Evolutionary conservation across 2,797 vertebrate species (phyloP), one percentile per base, ranked within the genome.

Genomic region (Pipistrellus pygmaeus): DNA sequence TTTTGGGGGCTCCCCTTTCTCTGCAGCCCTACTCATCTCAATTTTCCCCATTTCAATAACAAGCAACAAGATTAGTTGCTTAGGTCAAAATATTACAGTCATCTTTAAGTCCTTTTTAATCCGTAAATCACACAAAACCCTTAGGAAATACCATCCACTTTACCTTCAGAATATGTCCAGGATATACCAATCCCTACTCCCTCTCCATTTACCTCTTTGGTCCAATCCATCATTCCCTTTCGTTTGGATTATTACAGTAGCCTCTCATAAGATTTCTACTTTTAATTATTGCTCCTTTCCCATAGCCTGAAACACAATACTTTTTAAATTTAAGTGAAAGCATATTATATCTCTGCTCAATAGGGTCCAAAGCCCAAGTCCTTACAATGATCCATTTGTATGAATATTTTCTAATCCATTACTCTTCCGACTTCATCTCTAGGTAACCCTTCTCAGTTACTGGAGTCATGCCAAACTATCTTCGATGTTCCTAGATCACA

Each of bases 101-200:
- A 23, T 76, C 12, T 75, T 44, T 78, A 18, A 72, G 48, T 84
- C 1, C 2, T 68, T 85, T 73, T 64, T 73, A 2, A 15, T 73
- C 1, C 18, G 57, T 25, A n/a, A 18, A 23, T n/a, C 3, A 5
- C 2, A 14, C 27, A 3, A n/a, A 32, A 17, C 15, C 4, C 23
- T 51, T 90, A 46, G 25, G 7, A 82, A 21, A 73, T 75, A 1
- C 11, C 9, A 12, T 38, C 21, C 17, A 48, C 20, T n/a, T 9
- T 82, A 69, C 1, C 5, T 17, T 46, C 9, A 57, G 11, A 32
- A 30, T n/a, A 35, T 60, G 3, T 15, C 3, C 0, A 78, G 35
- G 23, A 41, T 82, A 5, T 35, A 38, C 17, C 2, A 23, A 27
- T 35, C 12, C 1, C 2, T 4, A 25, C 32, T 13, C 53, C 17